These are phyloP conservation scores for Drosophila atripex DNA, from an alignment of 2,888 invertebrate genomes.

Conservation along the genomic window DNA sequence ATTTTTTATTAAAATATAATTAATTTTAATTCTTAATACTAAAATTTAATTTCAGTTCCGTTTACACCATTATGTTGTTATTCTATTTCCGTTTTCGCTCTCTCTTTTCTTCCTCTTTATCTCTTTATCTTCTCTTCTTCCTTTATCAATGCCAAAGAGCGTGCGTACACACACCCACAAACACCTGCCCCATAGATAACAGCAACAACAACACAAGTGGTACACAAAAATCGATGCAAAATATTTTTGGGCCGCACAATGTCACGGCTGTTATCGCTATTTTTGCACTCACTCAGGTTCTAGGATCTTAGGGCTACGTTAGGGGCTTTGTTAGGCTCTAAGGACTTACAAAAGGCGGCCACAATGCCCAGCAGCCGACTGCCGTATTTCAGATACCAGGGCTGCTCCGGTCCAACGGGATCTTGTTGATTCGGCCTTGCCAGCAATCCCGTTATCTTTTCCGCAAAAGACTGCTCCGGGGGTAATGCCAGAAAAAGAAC, in stretches of 20 bases:
- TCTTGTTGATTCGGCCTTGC: conserved; percentile 88
- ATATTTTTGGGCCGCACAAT: conserved; percentile 43
- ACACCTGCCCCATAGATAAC: conserved; percentile 54
- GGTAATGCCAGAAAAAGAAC: conserved; percentile 3
- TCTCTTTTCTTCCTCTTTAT: conserved; percentile 48
- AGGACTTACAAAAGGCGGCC: conserved; percentile 91
- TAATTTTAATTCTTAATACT: too few species aligned
- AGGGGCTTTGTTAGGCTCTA: conserved; percentile 15
- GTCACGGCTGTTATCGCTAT: conserved; percentile 30
- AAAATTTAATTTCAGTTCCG: background rate
- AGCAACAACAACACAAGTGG: conserved; percentile 53
- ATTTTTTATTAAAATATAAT: background rate
- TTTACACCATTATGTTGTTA: conserved; percentile 8
- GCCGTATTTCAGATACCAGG: conserved; percentile 95
- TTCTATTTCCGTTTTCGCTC: conserved; percentile 9
- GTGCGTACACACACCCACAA: conserved; percentile 47
- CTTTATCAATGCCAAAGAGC: conserved; percentile 77
- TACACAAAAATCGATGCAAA: conserved; percentile 81
- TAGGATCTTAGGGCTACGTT: background rate
- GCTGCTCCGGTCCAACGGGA: conserved; percentile 92
- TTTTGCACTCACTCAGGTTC: conserved; percentile 2
- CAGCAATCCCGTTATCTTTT: conserved; percentile 92
- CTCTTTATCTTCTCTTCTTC: conserved; percentile 43
- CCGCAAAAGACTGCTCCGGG: conserved; percentile 85
- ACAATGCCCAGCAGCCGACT: conserved; percentile 92